A percentile compares a stretch with the other conserved stretches of the same genome.
Evolutionary conservation across 1,140 invertebrate genomes (phyloP).

Genomic region (Drosophila tani): DNA sequence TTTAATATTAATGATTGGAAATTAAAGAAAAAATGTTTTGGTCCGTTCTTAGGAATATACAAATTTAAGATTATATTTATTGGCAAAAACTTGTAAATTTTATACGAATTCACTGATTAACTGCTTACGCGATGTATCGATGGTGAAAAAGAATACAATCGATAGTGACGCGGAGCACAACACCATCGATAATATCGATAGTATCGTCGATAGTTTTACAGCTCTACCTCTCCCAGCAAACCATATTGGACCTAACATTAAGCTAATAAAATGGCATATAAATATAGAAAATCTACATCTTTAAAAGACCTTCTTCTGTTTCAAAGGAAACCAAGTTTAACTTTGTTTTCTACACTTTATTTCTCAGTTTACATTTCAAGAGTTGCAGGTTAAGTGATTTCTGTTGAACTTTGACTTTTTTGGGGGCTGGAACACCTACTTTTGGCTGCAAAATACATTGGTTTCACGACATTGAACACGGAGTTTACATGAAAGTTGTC

Average conservation of each 20-base stretch:
- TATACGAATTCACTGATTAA: too few relatives aligned
- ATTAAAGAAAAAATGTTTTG: too few relatives aligned
- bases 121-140: too few relatives aligned
- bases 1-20: too few relatives aligned
- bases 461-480: not conserved
- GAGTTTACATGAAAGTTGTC: not conserved
- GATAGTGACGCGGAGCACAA: too few relatives aligned
- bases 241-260: conserved; percentile 31
- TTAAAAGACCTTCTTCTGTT: not conserved
- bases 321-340: not conserved
- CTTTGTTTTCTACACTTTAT: conserved; percentile 8
- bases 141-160: too few relatives aligned
- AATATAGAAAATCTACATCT: conserved; percentile 12
- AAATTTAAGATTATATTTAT: too few relatives aligned
- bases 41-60: too few relatives aligned
- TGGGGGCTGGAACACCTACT: not conserved
- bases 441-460: not conserved
- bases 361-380: conserved; percentile 1
- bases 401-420: not conserved
- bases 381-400: not conserved
- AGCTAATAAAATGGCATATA: conserved; percentile 43
- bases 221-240: too few relatives aligned
- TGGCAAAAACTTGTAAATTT: too few relatives aligned
- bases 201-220: too few relatives aligned
- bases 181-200: too few relatives aligned